Evolutionary conservation across 2,797 vertebrate species (phyloP).

Genomic region (Mionectes olivaceus): DNA sequence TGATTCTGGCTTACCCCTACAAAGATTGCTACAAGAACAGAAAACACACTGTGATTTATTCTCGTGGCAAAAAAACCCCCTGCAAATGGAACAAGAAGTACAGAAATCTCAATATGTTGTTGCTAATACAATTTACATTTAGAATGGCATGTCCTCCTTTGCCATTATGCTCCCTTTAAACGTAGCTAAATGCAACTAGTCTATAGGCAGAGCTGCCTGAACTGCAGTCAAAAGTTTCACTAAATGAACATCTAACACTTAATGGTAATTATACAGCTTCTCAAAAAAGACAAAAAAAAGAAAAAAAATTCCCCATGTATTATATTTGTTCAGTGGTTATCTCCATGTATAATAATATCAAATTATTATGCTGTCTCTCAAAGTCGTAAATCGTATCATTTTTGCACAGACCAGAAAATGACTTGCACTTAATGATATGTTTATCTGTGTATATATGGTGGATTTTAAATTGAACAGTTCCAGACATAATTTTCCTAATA

Average conservation of each 20-base stretch:
- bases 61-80: constrained; percentile 20
- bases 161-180: constrained; percentile 13
- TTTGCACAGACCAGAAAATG: constrained; percentile 42
- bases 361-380: constrained; percentile 57
- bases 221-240: constrained; percentile 10
- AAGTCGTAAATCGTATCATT: background rate
- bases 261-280: constrained; percentile 50
- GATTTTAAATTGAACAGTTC: constrained; percentile 55
- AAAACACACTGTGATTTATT: constrained; percentile 65
- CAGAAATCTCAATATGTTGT: constrained; percentile 66
- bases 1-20: constrained; percentile 31
- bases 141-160: constrained; percentile 45
- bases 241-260: constrained; percentile 57
- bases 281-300: background rate
- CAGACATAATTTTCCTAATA: constrained; percentile 59
- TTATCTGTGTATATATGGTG: constrained; percentile 34
- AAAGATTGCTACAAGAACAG: constrained; percentile 42
- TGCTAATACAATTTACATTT: constrained; percentile 69
- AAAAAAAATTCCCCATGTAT: background rate
- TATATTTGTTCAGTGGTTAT: constrained; percentile 51
- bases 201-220: constrained; percentile 30
- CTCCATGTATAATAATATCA: constrained; percentile 43
- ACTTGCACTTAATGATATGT: constrained; percentile 31
- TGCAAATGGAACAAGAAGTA: constrained; percentile 63
- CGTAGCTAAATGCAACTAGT: background rate